These are phyloP conservation scores for Microcebus griseorufus DNA, from an alignment of 2,113 vertebrate species.

Conservation along the genomic window DNA sequence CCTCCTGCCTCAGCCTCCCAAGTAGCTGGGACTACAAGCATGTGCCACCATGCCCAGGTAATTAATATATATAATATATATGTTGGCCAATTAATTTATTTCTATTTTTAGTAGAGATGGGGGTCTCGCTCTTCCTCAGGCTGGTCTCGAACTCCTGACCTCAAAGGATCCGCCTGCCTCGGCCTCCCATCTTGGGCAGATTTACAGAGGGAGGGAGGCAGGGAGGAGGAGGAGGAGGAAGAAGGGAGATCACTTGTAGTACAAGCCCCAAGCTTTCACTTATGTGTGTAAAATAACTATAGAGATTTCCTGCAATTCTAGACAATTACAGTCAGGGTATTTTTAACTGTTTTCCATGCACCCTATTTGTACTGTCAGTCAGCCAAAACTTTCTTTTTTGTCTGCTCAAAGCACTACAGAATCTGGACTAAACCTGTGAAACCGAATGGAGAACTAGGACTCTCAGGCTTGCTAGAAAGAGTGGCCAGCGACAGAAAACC, in stretches of 20 bases:
- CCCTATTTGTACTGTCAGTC: conserved; percentile 54
- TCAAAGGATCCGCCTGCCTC: too few relatives aligned
- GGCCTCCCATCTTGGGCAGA: background rate
- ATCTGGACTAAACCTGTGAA: conserved; percentile 25
- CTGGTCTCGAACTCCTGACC: too few relatives aligned
- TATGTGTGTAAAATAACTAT: conserved; percentile 10
- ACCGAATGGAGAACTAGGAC: background rate
- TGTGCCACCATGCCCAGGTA: too few relatives aligned
- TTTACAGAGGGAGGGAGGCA: background rate
- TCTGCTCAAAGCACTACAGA: conserved; percentile 40
- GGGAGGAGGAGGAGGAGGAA: background rate
- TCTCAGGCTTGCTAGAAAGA: conserved; percentile 8
- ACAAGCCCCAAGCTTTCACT: background rate
- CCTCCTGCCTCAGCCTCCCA: too few relatives aligned
- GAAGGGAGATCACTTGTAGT: background rate
- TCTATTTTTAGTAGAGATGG: too few relatives aligned
- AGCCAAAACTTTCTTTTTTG: conserved; percentile 66
- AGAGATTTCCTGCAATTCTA: conserved; percentile 7
- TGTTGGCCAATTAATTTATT: too few relatives aligned
- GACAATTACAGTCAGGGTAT: background rate
- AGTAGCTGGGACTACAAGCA: too few relatives aligned
- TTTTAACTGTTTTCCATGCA: conserved; percentile 34
- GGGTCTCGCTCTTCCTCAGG: too few relatives aligned
- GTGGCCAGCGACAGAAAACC: background rate
- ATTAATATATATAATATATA: too few relatives aligned